Conservation (phyloP, 2,797 vertebrate species). For the Bryconaethiops microstoma region DNA sequence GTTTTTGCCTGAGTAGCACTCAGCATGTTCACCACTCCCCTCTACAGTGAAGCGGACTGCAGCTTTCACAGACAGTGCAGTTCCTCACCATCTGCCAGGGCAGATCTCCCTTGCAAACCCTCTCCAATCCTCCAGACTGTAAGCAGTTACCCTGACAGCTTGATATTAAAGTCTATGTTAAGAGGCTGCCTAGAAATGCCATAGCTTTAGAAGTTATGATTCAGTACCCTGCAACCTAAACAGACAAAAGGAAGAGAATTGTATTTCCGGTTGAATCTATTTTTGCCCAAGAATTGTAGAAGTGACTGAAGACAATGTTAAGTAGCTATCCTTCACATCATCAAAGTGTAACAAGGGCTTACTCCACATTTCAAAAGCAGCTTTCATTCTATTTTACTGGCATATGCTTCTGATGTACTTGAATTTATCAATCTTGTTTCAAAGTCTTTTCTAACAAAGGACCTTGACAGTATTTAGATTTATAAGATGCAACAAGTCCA, state of each 20-base stretch:
- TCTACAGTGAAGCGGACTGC: background rate
- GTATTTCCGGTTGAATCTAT: background rate
- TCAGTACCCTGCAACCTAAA: background rate
- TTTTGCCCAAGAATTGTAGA: background rate
- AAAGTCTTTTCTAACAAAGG: constrained; percentile 8
- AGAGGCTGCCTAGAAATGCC: background rate
- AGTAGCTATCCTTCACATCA: constrained; percentile 38
- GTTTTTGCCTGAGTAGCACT: background rate
- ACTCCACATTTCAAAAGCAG: constrained; percentile 40
- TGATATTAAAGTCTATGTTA: background rate
- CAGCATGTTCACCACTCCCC: background rate
- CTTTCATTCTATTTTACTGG: constrained; percentile 38
- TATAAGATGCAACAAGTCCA: constrained; percentile 33
- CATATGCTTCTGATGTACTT: constrained; percentile 44
- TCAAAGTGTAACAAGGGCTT: constrained; percentile 43
- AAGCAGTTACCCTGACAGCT: background rate
- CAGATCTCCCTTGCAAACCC: background rate
- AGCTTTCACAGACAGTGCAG: background rate
- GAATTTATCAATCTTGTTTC: constrained; percentile 38
- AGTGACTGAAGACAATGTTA: constrained; percentile 23
- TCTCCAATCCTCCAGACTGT: constrained; percentile 11
- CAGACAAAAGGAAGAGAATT: constrained; percentile 7
- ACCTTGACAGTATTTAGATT: constrained; percentile 28
- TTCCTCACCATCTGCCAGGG: constrained; percentile 7
- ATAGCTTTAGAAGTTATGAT: background rate